phyloP scores from a whole-genome alignment of 1,140 invertebrate species.

The Listronotus bonariensis region DNA sequence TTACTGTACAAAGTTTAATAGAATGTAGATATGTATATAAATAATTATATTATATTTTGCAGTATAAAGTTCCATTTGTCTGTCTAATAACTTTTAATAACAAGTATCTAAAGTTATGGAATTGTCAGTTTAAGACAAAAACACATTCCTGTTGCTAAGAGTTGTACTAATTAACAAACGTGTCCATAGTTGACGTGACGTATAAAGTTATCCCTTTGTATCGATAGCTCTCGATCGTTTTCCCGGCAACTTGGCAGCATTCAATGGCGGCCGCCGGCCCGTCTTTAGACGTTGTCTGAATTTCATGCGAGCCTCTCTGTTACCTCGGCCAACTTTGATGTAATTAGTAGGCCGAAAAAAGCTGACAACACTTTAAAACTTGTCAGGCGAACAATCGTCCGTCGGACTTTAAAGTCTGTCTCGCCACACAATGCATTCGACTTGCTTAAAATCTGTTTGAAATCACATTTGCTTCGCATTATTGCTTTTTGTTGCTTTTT shows the following conservation, averaged over 20 bases:
- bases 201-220: conserved; percentile 39
- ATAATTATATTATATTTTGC: no score
- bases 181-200: conserved; percentile 20
- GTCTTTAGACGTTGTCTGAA: conserved; percentile 40
- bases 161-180: conserved; percentile 24
- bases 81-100: no score
- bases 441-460: conserved; percentile 27
- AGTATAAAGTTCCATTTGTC: no score
- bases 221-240: conserved; percentile 28
- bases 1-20: no score
- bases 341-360: conserved; percentile 45
- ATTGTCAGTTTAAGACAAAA: no score
- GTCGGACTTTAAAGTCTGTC: conserved; percentile 33
- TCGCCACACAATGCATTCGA: conserved; percentile 31
- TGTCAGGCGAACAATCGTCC: conserved; percentile 35
- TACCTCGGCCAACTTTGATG: conserved; percentile 40
- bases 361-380: conserved; percentile 43
- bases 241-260: conserved; percentile 22
- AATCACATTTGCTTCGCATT: conserved; percentile 20
- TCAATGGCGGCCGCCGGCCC: conserved; percentile 32
- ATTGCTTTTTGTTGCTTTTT: conserved; percentile 4
- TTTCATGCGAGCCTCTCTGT: conserved; percentile 43
- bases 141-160: no score
- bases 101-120: no score
- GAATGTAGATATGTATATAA: no score